These are phyloP conservation scores for Antheraea mylitta DNA, from an alignment of 1,140 invertebrate genomes.

Conservation along the genomic window DNA sequence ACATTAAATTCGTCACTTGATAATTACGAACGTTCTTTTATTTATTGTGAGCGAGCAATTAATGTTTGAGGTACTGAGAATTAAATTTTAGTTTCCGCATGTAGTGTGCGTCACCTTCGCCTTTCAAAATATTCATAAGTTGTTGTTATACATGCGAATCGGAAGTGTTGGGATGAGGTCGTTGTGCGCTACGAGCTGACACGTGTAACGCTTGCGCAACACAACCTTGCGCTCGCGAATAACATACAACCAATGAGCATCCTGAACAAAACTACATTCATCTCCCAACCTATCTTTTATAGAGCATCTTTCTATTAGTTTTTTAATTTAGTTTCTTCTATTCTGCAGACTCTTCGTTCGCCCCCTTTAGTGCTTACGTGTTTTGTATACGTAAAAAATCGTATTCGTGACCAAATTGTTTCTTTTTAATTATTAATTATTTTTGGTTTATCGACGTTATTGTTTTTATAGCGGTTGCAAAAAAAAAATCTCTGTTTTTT, in stretches of 20 bases:
- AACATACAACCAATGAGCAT: constrained; percentile 24
- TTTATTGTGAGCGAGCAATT: constrained; percentile 8
- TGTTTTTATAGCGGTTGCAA: too few species aligned
- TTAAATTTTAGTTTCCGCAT: constrained; percentile 39
- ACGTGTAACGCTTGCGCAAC: constrained; percentile 71
- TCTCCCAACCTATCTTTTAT: background rate
- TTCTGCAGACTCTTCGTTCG: too few species aligned
- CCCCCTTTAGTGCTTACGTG: too few species aligned
- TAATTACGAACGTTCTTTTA: constrained; percentile 9
- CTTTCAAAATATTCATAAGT: constrained; percentile 60
- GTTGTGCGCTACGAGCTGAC: constrained; percentile 41
- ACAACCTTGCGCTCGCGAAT: constrained; percentile 69
- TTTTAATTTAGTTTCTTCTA: too few species aligned
- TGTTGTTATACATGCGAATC: constrained; percentile 67
- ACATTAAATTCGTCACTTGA: constrained; percentile 8
- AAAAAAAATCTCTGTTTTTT: too few species aligned
- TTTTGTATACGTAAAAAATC: too few species aligned
- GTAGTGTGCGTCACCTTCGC: constrained; percentile 40
- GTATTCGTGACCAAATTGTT: too few species aligned
- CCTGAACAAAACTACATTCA: background rate
- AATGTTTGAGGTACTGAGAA: constrained; percentile 18
- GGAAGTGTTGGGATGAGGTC: constrained; percentile 71
- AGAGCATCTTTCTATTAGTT: background rate
- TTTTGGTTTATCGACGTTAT: too few species aligned
- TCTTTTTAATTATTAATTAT: too few species aligned